Conservation (phyloP, 2,797 vertebrate species). For the Propithecus deckenii region DNA sequence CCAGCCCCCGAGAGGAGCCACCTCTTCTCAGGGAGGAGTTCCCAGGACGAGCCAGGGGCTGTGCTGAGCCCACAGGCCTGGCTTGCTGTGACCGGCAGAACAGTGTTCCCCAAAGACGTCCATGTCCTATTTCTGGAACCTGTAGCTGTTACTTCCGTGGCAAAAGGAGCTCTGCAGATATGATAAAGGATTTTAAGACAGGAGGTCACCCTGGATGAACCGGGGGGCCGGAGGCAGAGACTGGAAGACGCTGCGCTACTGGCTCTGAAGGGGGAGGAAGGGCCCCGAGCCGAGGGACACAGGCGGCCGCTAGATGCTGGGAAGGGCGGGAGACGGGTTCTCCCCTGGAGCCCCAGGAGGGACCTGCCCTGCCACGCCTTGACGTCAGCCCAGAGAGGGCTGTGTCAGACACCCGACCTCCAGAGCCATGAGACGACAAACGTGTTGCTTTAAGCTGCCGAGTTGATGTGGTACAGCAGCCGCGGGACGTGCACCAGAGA, state of each 20-base stretch:
- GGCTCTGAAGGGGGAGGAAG: not conserved
- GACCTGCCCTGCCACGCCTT: not conserved
- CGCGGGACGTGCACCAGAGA: not conserved
- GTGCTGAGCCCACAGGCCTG: not conserved
- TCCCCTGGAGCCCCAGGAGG: not conserved
- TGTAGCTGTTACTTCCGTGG: not conserved
- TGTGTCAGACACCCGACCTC: not conserved
- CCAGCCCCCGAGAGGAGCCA: not conserved
- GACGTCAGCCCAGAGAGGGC: not conserved
- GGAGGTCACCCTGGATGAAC: not conserved
- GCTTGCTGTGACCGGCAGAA: too few relatives aligned
- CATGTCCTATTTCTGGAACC: not conserved
- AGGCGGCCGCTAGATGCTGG: not conserved
- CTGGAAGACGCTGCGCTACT: rapidly evolving
- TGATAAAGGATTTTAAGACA: not conserved
- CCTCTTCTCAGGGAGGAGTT: not conserved
- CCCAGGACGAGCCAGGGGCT: rapidly evolving
- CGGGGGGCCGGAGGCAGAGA: not conserved
- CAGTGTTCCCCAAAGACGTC: not conserved
- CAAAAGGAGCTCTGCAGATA: not conserved
- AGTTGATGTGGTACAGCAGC: not conserved
- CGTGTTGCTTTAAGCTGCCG: not conserved
- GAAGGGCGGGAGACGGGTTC: not conserved
- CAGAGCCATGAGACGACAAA: not conserved
- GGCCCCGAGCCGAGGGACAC: not conserved